These are phyloP conservation scores for Ia io DNA, from an alignment of 2,113 vertebrate genomes.

Conservation along the genomic window DNA sequence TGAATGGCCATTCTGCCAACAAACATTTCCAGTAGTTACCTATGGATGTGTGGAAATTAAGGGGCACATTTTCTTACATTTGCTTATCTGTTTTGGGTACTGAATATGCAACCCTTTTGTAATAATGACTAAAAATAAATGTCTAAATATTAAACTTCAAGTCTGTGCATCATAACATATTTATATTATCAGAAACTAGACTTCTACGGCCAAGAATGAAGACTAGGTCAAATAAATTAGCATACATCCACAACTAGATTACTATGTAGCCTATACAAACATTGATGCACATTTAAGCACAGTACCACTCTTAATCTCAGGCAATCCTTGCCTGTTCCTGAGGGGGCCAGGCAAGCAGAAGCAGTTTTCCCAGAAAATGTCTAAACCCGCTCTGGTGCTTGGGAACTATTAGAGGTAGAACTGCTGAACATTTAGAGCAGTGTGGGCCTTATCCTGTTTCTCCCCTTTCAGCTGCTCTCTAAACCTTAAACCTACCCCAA, in stretches of 20 bases:
- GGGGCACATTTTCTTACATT: slow-evolving; percentile 12
- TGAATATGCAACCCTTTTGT: background rate
- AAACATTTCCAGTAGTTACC: background rate
- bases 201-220: background rate
- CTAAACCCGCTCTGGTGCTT: background rate
- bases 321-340: background rate
- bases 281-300: background rate
- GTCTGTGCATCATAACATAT: background rate
- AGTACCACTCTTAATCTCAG: background rate
- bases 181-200: slow-evolving; percentile 6
- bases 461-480: background rate
- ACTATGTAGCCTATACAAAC: background rate
- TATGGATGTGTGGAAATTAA: background rate
- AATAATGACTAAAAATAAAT: background rate
- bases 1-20: background rate
- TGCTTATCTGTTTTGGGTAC: background rate
- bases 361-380: background rate
- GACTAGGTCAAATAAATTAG: background rate
- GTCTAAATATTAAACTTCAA: background rate
- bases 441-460: background rate
- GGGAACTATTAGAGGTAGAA: background rate
- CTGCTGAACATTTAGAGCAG: background rate
- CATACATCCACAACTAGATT: background rate
- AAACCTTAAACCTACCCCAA: background rate
- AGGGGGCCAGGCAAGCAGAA: background rate